A percentile compares a stretch with the other conserved stretches of the same genome.
These are phyloP conservation scores for Hydra vulgaris DNA, from an alignment of 30 jellyfish, hydroid and myxozoan species.

Conservation along the genomic window DNA sequence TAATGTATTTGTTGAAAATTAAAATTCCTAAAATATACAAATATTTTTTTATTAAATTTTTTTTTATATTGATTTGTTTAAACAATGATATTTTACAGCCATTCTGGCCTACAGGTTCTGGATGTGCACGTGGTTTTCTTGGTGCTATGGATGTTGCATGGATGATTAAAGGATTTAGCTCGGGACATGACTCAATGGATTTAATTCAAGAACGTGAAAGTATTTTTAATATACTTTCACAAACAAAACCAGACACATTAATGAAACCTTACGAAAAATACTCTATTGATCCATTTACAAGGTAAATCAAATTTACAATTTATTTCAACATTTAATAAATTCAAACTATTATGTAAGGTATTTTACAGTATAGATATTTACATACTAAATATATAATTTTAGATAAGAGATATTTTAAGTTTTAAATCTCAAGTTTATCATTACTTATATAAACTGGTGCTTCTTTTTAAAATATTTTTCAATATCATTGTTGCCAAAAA, in stretches of 20 bases:
- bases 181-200: conserved; percentile 71
- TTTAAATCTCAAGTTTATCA: too few species aligned
- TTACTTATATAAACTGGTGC: too few species aligned
- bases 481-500: too few species aligned
- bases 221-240: conserved; percentile 53
- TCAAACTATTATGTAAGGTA: too few species aligned
- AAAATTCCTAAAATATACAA: too few species aligned
- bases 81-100: neutral
- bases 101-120: conserved; percentile 98
- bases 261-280: conserved; percentile 38
- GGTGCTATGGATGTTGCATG: conserved; percentile 93
- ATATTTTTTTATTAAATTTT: too few species aligned
- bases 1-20: too few species aligned
- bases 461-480: neutral
- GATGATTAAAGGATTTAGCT: conserved; percentile 73
- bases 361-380: too few species aligned
- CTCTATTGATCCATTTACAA: conserved; percentile 74
- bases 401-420: too few species aligned
- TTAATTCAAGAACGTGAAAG: conserved; percentile 81
- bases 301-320: conserved; percentile 33
- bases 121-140: conserved; percentile 94
- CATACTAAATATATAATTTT: too few species aligned
- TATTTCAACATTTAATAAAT: too few species aligned
- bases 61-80: neutral
- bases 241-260: conserved; percentile 70